These are phyloP conservation scores for Oligia strigilis DNA, from an alignment of 2,888 invertebrate genomes.

Conservation along the genomic window DNA sequence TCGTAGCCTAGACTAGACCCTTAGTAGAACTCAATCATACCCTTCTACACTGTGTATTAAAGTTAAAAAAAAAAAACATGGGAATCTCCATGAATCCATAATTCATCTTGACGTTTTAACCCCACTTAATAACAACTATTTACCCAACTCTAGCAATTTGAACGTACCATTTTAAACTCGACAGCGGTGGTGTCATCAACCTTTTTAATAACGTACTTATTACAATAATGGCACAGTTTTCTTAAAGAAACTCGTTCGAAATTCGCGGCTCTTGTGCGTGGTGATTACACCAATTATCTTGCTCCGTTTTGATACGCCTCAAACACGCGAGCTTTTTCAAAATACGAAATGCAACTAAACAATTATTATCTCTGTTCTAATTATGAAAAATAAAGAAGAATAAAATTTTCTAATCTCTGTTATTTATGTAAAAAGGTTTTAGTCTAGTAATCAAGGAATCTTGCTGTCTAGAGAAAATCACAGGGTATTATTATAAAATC, in stretches of 20 bases:
- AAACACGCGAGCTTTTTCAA: conserved; percentile 64
- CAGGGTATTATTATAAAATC: not conserved
- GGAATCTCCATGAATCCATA: conserved; percentile 24
- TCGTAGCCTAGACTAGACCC: not conserved
- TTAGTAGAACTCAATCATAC: not conserved
- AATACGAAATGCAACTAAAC: conserved; percentile 51
- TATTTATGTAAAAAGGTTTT: conserved; percentile 37
- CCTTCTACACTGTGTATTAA: not conserved
- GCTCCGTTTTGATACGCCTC: conserved; percentile 61
- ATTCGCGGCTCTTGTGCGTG: conserved; percentile 50
- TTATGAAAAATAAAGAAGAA: conserved; percentile 53
- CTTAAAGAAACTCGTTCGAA: conserved; percentile 60
- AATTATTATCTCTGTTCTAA: conserved; percentile 46
- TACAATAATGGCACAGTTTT: conserved; percentile 65
- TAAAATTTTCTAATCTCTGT: conserved; percentile 23
- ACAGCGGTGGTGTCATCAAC: conserved; percentile 60
- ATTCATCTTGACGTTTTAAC: conserved; percentile 48
- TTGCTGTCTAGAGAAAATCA: conserved; percentile 6
- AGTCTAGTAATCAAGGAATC: conserved; percentile 24
- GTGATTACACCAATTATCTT: conserved; percentile 62
- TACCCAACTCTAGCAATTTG: conserved; percentile 44
- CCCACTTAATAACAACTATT: conserved; percentile 53
- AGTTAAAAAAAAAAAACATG: conserved; percentile 12
- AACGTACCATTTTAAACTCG: conserved; percentile 46
- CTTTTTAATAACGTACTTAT: conserved; percentile 65